phyloP scores from a whole-genome alignment of 92 coral and sea anemone genomes.

The Meandrina meandrites region DNA sequence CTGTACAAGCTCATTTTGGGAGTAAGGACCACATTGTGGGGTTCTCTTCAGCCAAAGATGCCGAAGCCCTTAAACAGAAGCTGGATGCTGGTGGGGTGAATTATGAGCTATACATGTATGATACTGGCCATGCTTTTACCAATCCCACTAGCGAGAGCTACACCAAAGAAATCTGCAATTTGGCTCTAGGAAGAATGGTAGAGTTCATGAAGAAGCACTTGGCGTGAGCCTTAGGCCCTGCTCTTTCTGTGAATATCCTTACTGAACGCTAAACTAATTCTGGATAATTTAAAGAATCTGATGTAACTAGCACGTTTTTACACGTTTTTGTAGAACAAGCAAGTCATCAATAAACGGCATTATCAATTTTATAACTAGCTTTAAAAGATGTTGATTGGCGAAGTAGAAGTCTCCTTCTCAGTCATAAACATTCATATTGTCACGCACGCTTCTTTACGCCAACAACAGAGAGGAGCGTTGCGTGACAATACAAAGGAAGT shows the following conservation, averaged over 20 bases:
- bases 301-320: neutral
- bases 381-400: too few species aligned
- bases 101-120: constrained; percentile 54
- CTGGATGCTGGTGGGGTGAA: constrained; percentile 60
- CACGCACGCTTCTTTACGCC: too few species aligned
- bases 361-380: neutral
- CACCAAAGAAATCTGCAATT: constrained; percentile 54
- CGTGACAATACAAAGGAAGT: neutral
- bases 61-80: constrained; percentile 45
- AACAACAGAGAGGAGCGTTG: neutral
- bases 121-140: constrained; percentile 67
- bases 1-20: constrained; percentile 68
- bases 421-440: neutral
- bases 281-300: neutral
- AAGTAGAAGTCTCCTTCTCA: neutral
- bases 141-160: constrained; percentile 43
- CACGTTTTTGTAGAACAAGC: neutral
- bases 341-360: neutral
- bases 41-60: constrained; percentile 68
- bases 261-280: neutral
- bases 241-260: neutral
- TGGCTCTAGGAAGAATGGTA: constrained; percentile 62
- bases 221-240: neutral
- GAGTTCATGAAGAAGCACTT: constrained; percentile 66
- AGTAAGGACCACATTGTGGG: constrained; percentile 49